These are phyloP conservation scores for Caenorhabditis angaria DNA, from an alignment of 2,888 invertebrate species.

Conservation along the genomic window DNA sequence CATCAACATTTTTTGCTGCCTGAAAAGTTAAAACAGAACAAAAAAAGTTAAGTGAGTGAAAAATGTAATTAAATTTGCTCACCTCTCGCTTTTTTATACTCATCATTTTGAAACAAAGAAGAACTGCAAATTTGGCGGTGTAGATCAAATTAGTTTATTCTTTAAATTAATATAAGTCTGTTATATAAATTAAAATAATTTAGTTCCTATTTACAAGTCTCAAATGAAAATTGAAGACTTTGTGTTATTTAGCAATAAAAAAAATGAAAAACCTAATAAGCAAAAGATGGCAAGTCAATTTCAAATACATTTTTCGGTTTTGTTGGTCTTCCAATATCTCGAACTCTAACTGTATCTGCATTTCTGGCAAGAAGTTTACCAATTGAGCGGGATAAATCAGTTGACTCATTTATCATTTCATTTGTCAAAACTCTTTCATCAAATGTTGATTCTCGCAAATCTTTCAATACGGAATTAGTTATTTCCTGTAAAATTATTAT, in stretches of 20 bases:
- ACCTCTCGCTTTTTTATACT: no score
- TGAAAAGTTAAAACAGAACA: conserved; percentile 16
- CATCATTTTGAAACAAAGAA: no score
- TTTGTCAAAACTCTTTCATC: conserved; percentile 45
- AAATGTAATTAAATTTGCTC: no score
- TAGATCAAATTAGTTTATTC: not conserved
- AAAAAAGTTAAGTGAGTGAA: conserved; percentile 2
- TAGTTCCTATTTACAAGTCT: not conserved
- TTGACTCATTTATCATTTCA: conserved; percentile 35
- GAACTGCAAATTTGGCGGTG: no score
- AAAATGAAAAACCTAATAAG: conserved; percentile 29
- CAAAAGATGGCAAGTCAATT: conserved; percentile 62
- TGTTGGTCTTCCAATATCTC: conserved; percentile 59
- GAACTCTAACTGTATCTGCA: conserved; percentile 60
- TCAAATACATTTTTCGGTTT: conserved; percentile 64
- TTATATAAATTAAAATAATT: not conserved
- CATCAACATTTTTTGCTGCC: conserved; percentile 8
- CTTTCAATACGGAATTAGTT: conserved; percentile 42
- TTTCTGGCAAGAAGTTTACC: conserved; percentile 60
- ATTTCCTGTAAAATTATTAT: conserved; percentile 44
- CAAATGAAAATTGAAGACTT: not conserved
- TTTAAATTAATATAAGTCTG: not conserved
- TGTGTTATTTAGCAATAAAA: not conserved
- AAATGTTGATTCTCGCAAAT: conserved; percentile 49
- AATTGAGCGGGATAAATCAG: conserved; percentile 56